A percentile compares a stretch with the other conserved stretches of the same genome.
These are phyloP conservation scores for Ochropleura plecta DNA, from an alignment of 2,888 invertebrate species.

Conservation along the genomic window DNA sequence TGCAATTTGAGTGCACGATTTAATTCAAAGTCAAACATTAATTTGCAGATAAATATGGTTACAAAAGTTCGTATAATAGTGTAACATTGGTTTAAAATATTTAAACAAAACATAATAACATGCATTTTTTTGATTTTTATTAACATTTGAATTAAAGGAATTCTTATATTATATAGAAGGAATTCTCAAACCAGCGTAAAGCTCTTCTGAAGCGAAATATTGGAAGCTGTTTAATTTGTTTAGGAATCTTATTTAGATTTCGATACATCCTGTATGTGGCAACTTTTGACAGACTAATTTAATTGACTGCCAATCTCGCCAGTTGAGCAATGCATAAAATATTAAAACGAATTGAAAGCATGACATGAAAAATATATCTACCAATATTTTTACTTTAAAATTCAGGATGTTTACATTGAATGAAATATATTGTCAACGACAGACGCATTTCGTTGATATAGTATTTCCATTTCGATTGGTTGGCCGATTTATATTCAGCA, in stretches of 20 bases:
- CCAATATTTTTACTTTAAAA: not conserved
- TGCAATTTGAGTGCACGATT: not conserved
- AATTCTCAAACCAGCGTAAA: too few relatives aligned
- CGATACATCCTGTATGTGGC: too few relatives aligned
- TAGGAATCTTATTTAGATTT: too few relatives aligned
- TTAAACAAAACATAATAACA: too few relatives aligned
- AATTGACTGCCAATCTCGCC: not conserved
- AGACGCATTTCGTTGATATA: constrained; percentile 32
- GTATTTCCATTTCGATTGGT: constrained; percentile 31
- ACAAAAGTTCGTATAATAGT: too few relatives aligned
- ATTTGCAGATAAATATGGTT: too few relatives aligned
- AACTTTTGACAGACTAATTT: not conserved
- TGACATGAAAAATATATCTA: not conserved
- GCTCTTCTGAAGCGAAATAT: too few relatives aligned
- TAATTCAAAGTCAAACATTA: not conserved
- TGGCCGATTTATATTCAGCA: constrained; percentile 49
- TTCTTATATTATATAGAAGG: too few relatives aligned
- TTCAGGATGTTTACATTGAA: constrained; percentile 20
- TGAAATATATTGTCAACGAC: constrained; percentile 46
- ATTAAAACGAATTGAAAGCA: constrained; percentile 6
- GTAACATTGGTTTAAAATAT: too few relatives aligned
- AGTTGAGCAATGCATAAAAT: constrained; percentile 4
- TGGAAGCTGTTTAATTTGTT: too few relatives aligned
- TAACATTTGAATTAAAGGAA: too few relatives aligned
- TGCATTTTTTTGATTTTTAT: too few relatives aligned